These are phyloP conservation scores for Trochalopteron elliotii DNA, from an alignment of 2,113 vertebrate genomes.

Conservation along the genomic window DNA sequence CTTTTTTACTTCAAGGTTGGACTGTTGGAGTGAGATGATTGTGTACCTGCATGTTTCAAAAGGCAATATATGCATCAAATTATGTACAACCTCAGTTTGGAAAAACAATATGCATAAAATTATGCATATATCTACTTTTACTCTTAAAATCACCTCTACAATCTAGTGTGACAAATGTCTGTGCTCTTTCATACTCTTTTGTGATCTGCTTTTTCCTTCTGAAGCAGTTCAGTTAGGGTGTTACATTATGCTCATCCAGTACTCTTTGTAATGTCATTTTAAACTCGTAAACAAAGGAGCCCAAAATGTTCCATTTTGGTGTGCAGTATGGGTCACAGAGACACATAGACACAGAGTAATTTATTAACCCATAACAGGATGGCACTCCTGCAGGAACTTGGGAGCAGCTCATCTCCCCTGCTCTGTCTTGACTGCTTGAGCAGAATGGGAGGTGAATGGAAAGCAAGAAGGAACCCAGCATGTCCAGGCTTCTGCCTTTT, in stretches of 20 bases:
- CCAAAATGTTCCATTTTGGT: not conserved
- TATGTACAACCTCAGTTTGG: not conserved
- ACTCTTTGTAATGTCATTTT: not conserved
- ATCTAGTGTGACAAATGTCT: not conserved
- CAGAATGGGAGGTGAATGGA: rapidly evolving
- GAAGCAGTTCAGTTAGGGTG: not conserved
- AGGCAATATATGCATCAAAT: not conserved
- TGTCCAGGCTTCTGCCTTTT: not conserved
- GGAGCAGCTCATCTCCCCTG: not conserved
- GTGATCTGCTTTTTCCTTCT: not conserved
- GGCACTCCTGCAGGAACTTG: rapidly evolving
- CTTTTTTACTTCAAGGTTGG: not conserved
- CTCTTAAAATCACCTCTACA: not conserved
- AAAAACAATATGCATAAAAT: not conserved
- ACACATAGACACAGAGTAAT: not conserved
- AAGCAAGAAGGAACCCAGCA: not conserved
- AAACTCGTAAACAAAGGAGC: not conserved
- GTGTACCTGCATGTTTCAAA: not conserved
- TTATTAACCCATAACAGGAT: not conserved
- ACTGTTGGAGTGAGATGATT: not conserved
- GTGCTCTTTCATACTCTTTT: not conserved
- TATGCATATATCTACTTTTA: not conserved
- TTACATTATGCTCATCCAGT: not conserved
- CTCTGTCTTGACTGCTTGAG: not conserved
- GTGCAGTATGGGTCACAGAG: not conserved